A percentile compares a stretch with the other conserved stretches of the same genome.
phyloP scores from a whole-genome alignment of 2,113 vertebrate genomes.

The Amblyornis subalaris region DNA sequence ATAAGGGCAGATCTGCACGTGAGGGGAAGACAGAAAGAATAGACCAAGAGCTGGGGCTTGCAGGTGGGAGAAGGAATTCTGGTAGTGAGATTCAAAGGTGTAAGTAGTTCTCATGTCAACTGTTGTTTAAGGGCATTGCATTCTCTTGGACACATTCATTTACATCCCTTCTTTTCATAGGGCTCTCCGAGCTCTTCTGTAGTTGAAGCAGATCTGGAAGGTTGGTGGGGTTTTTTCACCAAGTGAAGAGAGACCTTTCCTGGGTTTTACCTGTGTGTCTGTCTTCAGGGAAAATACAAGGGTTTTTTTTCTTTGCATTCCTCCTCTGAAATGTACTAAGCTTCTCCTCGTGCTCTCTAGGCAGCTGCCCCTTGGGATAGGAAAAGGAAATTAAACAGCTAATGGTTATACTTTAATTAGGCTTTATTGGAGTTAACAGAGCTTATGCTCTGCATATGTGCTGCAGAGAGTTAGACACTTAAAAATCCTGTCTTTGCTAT shows the following conservation, averaged over 20 bases:
- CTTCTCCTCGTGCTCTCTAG: slow-evolving; percentile 26
- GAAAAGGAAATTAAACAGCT: slow-evolving; percentile 53
- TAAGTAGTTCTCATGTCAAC: neutral
- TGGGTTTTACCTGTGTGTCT: neutral
- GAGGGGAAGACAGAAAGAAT: neutral
- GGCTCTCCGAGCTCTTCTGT: neutral
- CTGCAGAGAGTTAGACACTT: slow-evolving; percentile 3
- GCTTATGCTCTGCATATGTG: slow-evolving; percentile 48
- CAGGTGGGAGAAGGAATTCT: neutral
- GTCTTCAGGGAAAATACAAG: neutral
- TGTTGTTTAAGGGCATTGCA: neutral
- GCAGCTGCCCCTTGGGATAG: slow-evolving; percentile 40
- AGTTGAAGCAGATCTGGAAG: neutral
- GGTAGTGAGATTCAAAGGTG: neutral
- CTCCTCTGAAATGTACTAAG: neutral
- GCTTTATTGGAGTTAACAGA: slow-evolving; percentile 79
- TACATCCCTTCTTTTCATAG: neutral
- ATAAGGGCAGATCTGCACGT: neutral
- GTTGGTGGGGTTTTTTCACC: accelerated
- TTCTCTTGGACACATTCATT: neutral
- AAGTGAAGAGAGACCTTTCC: neutral
- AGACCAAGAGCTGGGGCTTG: neutral
- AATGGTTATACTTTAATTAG: slow-evolving; percentile 71
- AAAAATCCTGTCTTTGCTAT: slow-evolving; percentile 67
- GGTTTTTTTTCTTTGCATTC: neutral